A percentile compares a stretch with the other conserved stretches of the same genome.
Evolutionary conservation across 2,888 invertebrate species (phyloP).

Genomic region (Pollenia angustigena): DNA sequence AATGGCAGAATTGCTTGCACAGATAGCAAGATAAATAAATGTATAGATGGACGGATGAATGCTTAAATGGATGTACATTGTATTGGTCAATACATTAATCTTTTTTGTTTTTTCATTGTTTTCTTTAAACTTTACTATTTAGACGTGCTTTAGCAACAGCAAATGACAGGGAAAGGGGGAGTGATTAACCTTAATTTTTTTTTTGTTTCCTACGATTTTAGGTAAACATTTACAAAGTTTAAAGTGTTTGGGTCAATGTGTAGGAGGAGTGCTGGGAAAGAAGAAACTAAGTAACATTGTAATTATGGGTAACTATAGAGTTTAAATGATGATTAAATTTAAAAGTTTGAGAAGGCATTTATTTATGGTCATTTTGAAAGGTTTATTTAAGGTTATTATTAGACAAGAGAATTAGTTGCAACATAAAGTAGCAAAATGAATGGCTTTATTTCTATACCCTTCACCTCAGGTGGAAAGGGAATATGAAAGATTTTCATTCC

Average conservation of each 20-base stretch:
- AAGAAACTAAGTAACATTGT: neutral
- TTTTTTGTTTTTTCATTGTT: constrained; percentile 1
- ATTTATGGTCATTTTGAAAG: constrained; percentile 1
- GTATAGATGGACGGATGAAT: constrained; percentile 24
- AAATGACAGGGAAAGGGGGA: neutral
- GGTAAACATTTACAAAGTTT: constrained; percentile 20
- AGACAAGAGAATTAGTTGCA: neutral
- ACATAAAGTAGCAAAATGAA: neutral
- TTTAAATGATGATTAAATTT: constrained; percentile 47
- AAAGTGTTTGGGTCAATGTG: constrained; percentile 1
- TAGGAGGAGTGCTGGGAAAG: neutral
- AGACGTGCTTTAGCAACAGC: constrained; percentile 8
- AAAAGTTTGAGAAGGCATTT: constrained; percentile 17
- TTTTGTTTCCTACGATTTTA: constrained; percentile 5
- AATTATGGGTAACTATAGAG: constrained; percentile 37
- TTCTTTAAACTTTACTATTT: neutral
- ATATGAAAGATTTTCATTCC: too few relatives aligned
- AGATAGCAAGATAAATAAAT: constrained; percentile 43
- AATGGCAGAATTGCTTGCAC: constrained; percentile 40
- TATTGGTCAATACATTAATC: constrained; percentile 57
- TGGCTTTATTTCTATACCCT: neutral
- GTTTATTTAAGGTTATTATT: neutral
- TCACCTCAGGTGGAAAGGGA: too few relatives aligned
- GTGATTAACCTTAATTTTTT: constrained; percentile 58
- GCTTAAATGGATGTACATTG: constrained; percentile 45